Evolutionary conservation across 2,888 invertebrate species (phyloP).

Genomic region (Drosophila greeni): DNA sequence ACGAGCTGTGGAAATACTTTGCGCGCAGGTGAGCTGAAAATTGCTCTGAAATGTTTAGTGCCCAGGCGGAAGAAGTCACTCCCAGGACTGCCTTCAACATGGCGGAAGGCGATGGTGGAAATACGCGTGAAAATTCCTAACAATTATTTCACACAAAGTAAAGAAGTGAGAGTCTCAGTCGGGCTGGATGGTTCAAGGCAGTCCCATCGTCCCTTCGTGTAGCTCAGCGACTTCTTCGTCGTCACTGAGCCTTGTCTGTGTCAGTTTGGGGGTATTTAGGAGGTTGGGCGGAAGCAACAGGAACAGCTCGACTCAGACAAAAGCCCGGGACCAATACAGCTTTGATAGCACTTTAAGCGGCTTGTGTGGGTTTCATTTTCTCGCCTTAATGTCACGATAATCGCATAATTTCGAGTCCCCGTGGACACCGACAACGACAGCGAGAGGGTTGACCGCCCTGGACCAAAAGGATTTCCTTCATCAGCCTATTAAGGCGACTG

Average conservation of each 20-base stretch:
- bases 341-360: slow-evolving; percentile 69
- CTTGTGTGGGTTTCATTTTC: slow-evolving; percentile 51
- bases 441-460: slow-evolving; percentile 20
- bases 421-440: slow-evolving; percentile 39
- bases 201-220: slow-evolving; percentile 38
- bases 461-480: slow-evolving; percentile 21
- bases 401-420: slow-evolving; percentile 56
- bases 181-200: slow-evolving; percentile 20
- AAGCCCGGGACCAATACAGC: slow-evolving; percentile 51
- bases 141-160: slow-evolving; percentile 73
- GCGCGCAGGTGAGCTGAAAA: slow-evolving; percentile 74
- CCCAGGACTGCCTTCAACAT: slow-evolving; percentile 32
- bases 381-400: slow-evolving; percentile 60
- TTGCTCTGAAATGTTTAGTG: slow-evolving; percentile 61
- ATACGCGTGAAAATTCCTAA: slow-evolving; percentile 75
- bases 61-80: slow-evolving; percentile 40
- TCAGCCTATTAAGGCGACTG: slow-evolving; percentile 16
- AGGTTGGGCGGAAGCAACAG: slow-evolving; percentile 2
- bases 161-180: slow-evolving; percentile 43
- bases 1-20: slow-evolving; percentile 72
- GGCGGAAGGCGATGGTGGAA: slow-evolving; percentile 55
- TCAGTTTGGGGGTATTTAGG: slow-evolving; percentile 18
- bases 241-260: slow-evolving; percentile 37
- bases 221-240: slow-evolving; percentile 20
- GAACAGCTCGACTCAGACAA: slow-evolving; percentile 36